Conservation (phyloP, 2,797 vertebrate species). For the Mycteria americana region DNA sequence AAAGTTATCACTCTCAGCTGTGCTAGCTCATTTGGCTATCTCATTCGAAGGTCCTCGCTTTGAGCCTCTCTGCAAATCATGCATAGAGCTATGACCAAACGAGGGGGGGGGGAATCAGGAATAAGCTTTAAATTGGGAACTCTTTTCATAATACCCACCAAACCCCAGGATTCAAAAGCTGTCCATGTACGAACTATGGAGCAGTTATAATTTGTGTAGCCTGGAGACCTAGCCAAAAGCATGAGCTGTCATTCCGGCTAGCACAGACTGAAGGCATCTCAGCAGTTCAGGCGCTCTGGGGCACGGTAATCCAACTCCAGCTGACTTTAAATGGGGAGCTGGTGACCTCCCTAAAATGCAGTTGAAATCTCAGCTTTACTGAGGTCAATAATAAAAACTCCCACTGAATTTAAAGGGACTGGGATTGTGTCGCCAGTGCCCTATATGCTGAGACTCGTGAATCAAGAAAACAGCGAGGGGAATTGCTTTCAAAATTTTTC, state of each 20-base stretch:
- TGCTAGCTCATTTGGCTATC: background rate
- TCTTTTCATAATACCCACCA: background rate
- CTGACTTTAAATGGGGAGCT: background rate
- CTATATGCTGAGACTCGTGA: rapidly evolving
- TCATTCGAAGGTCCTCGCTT: background rate
- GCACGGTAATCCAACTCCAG: background rate
- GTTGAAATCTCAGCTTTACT: background rate
- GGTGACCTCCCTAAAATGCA: background rate
- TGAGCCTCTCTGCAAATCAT: background rate
- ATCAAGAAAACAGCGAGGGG: background rate
- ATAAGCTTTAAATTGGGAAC: background rate
- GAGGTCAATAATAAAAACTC: background rate
- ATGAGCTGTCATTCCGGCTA: rapidly evolving
- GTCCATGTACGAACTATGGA: rapidly evolving
- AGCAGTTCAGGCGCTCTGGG: background rate
- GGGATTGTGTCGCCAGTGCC: background rate
- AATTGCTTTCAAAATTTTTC: background rate
- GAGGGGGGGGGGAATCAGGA: background rate
- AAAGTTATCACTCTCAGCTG: background rate
- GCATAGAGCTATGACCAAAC: background rate
- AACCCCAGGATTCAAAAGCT: background rate
- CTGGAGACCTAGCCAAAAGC: background rate
- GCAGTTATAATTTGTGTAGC: background rate
- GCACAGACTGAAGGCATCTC: background rate
- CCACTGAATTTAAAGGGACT: background rate